Percentiles rank a stretch among this genome's conserved stretches.
Conservation (phyloP, 1,140 invertebrate genomes). For the Penaeus vannamei region DNA sequence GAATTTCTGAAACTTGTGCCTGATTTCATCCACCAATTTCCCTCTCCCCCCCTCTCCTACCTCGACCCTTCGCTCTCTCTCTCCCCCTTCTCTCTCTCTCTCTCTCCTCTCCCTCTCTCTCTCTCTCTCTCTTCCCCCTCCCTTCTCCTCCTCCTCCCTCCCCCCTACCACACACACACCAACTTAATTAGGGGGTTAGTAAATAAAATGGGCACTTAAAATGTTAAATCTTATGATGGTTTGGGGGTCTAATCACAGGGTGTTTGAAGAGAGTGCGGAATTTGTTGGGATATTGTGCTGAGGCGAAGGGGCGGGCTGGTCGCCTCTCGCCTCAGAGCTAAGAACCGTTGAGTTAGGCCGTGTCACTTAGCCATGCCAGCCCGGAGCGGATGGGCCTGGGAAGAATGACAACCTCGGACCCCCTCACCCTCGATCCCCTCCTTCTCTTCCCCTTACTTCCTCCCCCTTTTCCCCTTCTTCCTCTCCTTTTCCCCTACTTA, state of each 20-base stretch:
- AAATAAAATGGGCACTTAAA: constrained; percentile 66
- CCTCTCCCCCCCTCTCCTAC: not conserved
- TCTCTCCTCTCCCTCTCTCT: no score
- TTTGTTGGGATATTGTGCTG: constrained; percentile 53
- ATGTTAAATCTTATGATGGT: constrained; percentile 61
- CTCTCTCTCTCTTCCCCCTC: no score
- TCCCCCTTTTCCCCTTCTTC: not conserved
- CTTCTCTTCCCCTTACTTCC: not conserved
- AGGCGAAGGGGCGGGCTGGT: not conserved
- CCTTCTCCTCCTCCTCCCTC: no score
- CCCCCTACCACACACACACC: not conserved
- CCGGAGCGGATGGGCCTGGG: not conserved
- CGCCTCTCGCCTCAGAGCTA: not conserved
- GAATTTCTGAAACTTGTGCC: constrained; percentile 65
- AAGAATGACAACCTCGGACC: not conserved
- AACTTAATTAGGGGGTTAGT: constrained; percentile 64
- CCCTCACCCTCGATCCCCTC: not conserved
- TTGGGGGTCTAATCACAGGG: constrained; percentile 42
- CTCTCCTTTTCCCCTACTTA: not conserved
- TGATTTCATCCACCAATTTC: constrained; percentile 63
- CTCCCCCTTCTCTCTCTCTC: no score
- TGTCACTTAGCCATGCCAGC: not conserved
- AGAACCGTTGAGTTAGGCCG: not conserved
- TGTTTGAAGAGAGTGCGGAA: constrained; percentile 28
- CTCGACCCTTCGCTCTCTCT: no score